Evolutionary conservation across 2,888 invertebrate species (phyloP).

Genomic region (Oasisia sp.): DNA sequence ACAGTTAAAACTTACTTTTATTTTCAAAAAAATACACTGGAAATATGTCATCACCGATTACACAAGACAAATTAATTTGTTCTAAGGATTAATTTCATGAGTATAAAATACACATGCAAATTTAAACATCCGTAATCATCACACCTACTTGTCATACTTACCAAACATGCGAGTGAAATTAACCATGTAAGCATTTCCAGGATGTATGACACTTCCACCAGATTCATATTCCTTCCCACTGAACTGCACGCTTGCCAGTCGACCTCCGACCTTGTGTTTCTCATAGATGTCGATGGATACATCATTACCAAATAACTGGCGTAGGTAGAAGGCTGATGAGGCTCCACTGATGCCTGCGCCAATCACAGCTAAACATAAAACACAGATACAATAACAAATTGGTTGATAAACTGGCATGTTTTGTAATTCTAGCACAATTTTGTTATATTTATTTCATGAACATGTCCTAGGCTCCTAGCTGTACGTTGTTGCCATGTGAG

Average conservation of each 20-base stretch:
- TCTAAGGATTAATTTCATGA: not conserved
- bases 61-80: not conserved
- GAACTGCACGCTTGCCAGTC: constrained; percentile 69
- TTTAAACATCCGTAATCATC: not conserved
- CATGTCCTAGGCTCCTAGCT: too few relatives aligned
- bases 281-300: constrained; percentile 72
- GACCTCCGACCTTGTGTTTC: constrained; percentile 69
- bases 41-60: not conserved
- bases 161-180: constrained; percentile 70
- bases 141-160: constrained; percentile 49
- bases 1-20: not conserved
- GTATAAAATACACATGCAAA: not conserved
- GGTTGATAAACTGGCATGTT: not conserved
- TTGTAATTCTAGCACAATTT: not conserved
- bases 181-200: constrained; percentile 71
- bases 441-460: not conserved
- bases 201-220: constrained; percentile 73
- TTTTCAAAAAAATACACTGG: not conserved
- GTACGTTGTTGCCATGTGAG: too few relatives aligned
- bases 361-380: constrained; percentile 64
- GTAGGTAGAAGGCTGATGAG: constrained; percentile 71
- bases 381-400: not conserved
- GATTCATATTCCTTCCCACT: constrained; percentile 70
- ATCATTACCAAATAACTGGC: constrained; percentile 65
- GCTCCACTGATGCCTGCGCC: constrained; percentile 76